phyloP scores from a whole-genome alignment of 64 coral and sea anemone genomes.

The Exaiptasia diaphana region DNA sequence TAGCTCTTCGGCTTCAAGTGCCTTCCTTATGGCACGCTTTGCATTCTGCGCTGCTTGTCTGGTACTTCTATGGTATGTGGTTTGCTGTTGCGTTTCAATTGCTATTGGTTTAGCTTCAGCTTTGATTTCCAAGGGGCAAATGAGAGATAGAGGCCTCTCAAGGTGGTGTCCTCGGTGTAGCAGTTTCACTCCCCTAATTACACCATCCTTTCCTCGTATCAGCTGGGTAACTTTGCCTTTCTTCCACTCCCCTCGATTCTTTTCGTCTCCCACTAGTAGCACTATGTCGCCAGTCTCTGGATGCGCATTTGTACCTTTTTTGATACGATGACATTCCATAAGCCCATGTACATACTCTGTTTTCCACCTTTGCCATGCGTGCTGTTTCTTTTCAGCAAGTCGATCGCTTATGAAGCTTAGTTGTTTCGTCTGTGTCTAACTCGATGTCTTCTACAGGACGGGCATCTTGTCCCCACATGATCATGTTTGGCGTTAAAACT shows the following conservation, averaged over 20 bases:
- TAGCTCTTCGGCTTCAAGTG: too few species aligned
- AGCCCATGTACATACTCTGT: slow-evolving; percentile 23
- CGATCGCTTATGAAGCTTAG: slow-evolving; percentile 6
- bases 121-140: slow-evolving; percentile 36
- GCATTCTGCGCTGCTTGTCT: too few species aligned
- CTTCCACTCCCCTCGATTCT: slow-evolving; percentile 40
- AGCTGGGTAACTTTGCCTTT: slow-evolving; percentile 25
- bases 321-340: slow-evolving; percentile 7
- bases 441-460: neutral
- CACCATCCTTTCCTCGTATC: slow-evolving; percentile 33
- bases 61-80: too few species aligned
- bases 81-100: too few species aligned
- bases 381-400: neutral
- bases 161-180: slow-evolving; percentile 36
- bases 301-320: neutral
- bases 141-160: slow-evolving; percentile 20
- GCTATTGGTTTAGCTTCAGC: too few species aligned
- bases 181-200: slow-evolving; percentile 24
- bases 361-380: slow-evolving; percentile 16
- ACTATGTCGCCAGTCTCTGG: slow-evolving; percentile 28
- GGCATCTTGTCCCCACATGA: slow-evolving; percentile 9
- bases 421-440: neutral
- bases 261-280: slow-evolving; percentile 20
- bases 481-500: neutral
- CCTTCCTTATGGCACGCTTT: too few species aligned